phyloP scores from a whole-genome alignment of 2,888 invertebrate species.

The Limnephilus marmoratus region DNA sequence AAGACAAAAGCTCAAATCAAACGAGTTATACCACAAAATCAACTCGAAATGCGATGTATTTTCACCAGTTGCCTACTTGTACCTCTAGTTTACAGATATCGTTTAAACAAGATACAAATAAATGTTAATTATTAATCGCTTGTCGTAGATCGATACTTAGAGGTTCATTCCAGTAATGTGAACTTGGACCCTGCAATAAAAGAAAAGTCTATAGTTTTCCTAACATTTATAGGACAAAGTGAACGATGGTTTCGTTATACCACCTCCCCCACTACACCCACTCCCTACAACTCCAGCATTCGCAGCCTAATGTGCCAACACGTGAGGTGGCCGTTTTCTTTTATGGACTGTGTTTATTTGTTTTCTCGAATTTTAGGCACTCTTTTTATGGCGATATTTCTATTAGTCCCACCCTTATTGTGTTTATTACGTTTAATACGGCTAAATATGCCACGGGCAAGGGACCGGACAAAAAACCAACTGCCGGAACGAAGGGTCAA shows the following conservation, averaged over 20 bases:
- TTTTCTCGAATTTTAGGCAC: constrained; percentile 60
- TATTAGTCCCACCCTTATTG: constrained; percentile 61
- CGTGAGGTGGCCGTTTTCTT: constrained; percentile 62
- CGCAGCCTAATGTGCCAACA: constrained; percentile 58
- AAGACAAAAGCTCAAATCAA: no score
- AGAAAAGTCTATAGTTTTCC: no score
- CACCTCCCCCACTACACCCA: not conserved
- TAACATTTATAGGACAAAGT: not conserved
- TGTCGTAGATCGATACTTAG: no score
- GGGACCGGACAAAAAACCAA: constrained; percentile 20
- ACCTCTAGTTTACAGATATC: no score
- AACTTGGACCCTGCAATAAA: no score
- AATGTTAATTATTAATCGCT: no score
- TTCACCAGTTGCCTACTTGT: no score
- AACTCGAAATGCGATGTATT: no score
- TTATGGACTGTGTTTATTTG: constrained; percentile 63
- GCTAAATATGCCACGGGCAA: constrained; percentile 40
- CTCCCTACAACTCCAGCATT: not conserved
- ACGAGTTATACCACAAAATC: no score
- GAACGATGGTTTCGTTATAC: constrained; percentile 29
- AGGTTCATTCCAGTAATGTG: no score
- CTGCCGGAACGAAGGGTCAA: constrained; percentile 23
- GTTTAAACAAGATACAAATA: no score
- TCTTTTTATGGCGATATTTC: constrained; percentile 63
- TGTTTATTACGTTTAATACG: constrained; percentile 54